Evolutionary conservation across 2,888 invertebrate species (phyloP).

Genomic region (Lepidonotus clava): DNA sequence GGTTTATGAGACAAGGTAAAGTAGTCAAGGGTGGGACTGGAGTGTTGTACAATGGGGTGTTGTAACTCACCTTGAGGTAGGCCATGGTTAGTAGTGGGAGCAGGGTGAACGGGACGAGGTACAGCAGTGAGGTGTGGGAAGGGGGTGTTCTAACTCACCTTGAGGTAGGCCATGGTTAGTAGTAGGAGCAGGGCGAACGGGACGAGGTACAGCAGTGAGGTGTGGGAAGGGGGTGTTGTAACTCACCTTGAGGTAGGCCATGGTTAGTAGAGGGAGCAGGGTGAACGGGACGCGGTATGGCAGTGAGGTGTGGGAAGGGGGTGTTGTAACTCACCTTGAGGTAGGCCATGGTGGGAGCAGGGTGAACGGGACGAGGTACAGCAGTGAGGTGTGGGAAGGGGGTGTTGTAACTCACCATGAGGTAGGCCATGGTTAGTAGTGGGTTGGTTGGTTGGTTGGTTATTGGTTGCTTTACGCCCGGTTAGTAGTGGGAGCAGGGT

Average conservation of each 20-base stretch:
- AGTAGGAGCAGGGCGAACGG: not conserved
- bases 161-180: no score
- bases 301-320: constrained; percentile 93
- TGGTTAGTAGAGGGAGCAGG: constrained; percentile 95
- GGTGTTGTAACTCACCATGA: no score
- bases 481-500: not conserved
- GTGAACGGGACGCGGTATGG: constrained; percentile 99
- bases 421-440: no score
- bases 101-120: constrained; percentile 98
- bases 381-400: constrained; percentile 97
- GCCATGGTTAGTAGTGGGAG: constrained; percentile 98
- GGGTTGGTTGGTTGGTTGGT: not conserved
- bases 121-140: constrained; percentile 97
- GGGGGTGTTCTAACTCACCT: no score
- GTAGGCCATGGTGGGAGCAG: constrained; percentile 98
- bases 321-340: constrained; percentile 87
- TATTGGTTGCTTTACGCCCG: no score
- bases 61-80: constrained; percentile 91
- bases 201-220: no score
- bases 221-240: no score
- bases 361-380: constrained; percentile 98
- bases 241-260: constrained; percentile 97
- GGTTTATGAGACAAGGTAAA: not conserved
- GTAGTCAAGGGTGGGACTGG: no score
- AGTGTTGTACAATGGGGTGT: no score